phyloP scores from a whole-genome alignment of 2,797 vertebrate genomes.

The Salarias fasciatus region DNA sequence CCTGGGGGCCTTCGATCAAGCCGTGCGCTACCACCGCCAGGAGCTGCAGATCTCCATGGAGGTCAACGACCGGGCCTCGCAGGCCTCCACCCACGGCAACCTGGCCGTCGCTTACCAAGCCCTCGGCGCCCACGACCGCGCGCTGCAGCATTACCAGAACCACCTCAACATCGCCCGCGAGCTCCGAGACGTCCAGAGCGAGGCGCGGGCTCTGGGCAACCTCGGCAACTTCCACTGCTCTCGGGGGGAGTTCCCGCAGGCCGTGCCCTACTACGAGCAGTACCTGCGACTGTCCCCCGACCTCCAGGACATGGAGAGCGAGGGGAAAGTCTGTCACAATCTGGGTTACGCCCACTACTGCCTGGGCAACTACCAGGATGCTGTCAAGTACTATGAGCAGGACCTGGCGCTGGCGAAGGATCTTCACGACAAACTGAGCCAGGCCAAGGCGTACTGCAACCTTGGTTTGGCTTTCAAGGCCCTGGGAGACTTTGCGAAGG shows the following conservation, averaged over 20 bases:
- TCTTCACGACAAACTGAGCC: slow-evolving; percentile 97
- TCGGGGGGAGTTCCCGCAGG: slow-evolving; percentile 93
- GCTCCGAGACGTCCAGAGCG: slow-evolving; percentile 94
- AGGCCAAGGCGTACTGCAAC: slow-evolving; percentile 99
- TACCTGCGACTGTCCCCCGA: slow-evolving; percentile 94
- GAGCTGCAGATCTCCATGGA: slow-evolving; percentile 99
- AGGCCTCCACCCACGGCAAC: slow-evolving; percentile 97
- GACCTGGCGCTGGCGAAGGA: slow-evolving; percentile 97
- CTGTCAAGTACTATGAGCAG: slow-evolving; percentile 96
- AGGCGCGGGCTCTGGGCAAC: slow-evolving; percentile 95
- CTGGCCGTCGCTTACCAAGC: slow-evolving; percentile 97
- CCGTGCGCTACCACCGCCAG: slow-evolving; percentile 96
- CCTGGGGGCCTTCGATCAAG: slow-evolving; percentile 93
- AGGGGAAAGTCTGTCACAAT: slow-evolving; percentile 98
- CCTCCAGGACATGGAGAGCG: slow-evolving; percentile 98
- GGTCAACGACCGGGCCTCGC: slow-evolving; percentile 95
- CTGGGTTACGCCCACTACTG: slow-evolving; percentile 98
- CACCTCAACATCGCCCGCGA: slow-evolving; percentile 97
- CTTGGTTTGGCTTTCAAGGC: slow-evolving; percentile 97
- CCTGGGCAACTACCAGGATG: slow-evolving; percentile 94
- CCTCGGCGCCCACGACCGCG: slow-evolving; percentile 94
- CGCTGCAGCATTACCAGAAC: slow-evolving; percentile 98
- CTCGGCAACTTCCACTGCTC: slow-evolving; percentile 98
- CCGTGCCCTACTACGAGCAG: slow-evolving; percentile 96
- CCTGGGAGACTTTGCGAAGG: slow-evolving; percentile 91